Base-by-base conservation (phyloP, 1,140 invertebrate species). In the Pseudomyrmex cubaensis region DNA sequence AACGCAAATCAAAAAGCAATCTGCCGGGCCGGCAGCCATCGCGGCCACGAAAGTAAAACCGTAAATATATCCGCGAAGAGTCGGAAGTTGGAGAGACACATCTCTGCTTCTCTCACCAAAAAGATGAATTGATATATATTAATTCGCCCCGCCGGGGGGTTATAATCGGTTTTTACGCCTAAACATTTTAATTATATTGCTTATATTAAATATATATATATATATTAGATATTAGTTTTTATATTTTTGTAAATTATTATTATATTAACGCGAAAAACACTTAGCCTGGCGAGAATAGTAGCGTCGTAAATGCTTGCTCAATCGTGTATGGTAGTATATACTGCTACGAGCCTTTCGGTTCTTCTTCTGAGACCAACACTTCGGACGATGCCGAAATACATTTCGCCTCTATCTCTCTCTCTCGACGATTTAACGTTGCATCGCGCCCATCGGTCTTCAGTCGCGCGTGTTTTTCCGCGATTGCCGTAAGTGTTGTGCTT, bases 1-100 rank as follows among this genome's bases (percentile, higher is more conserved):
- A 93, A 89, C 91, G 92, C 92, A 93, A 93, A 93, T 93, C 91
- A 92, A 93, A 93, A 93, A 93, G 92, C 91, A 93, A 93, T 93
- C 91, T 93, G 82, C 90, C 76, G 76, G 70, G 84, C 86, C 85
- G 67, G 86, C 85, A 77, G 77, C 85, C 80, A 87, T 74, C 85
- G 73, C 82, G 64, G 82, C 82, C 77, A 62, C 67, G 69, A 83
- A 90, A 90, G 90, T 90, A 82, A 86, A 91, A 90, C 82, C 89
- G 84, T 91, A 91, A 91, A 91, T 91, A 35, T 35, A 90, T 84
- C 63, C 83, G 50, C 69, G 59, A 52, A 84, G 62, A 76, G 13
- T 67, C 73, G 3, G 17, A 13, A 50, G 56, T 44, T 48, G 78
- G 25, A 56, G 35, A 48, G 35, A 35, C 35, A 82, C 78, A 46